Conservation (phyloP, 2,797 vertebrate species). For the Cyclura pinguis region DNA sequence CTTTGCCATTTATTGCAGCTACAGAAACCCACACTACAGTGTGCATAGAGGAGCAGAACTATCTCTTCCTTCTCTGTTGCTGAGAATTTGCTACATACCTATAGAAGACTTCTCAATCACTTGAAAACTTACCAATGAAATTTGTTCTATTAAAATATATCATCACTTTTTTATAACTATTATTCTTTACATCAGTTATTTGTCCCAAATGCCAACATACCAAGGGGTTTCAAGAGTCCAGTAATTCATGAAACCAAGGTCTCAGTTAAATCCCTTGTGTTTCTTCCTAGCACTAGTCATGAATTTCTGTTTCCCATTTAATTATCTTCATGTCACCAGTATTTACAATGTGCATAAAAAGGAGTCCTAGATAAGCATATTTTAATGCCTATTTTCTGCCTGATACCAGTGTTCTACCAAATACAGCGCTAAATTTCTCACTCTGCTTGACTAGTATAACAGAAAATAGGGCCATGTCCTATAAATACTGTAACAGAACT, state of each 20-base stretch:
- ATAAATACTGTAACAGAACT: background rate
- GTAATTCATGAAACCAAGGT: slow-evolving; percentile 21
- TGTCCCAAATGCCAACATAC: slow-evolving; percentile 1
- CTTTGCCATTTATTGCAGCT: background rate
- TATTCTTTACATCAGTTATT: background rate
- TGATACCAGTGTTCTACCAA: slow-evolving; percentile 27
- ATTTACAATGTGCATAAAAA: slow-evolving; percentile 42
- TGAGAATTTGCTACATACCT: background rate
- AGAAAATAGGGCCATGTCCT: background rate
- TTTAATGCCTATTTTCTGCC: slow-evolving; percentile 26
- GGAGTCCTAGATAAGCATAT: slow-evolving; percentile 14
- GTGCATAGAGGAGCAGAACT: background rate
- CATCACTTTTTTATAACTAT: background rate
- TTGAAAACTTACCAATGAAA: background rate
- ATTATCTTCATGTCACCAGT: slow-evolving; percentile 39
- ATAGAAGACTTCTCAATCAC: background rate
- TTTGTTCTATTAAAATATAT: background rate
- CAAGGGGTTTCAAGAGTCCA: background rate
- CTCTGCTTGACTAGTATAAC: slow-evolving; percentile 4
- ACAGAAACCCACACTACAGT: background rate
- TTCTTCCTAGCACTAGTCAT: slow-evolving; percentile 8
- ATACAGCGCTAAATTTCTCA: slow-evolving; percentile 29
- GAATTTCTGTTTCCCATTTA: slow-evolving; percentile 32
- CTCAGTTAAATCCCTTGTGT: slow-evolving; percentile 15
- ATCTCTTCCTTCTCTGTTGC: background rate